Evolutionary conservation across 2,797 vertebrate species (phyloP).

Genomic region (Streptopelia turtur): DNA sequence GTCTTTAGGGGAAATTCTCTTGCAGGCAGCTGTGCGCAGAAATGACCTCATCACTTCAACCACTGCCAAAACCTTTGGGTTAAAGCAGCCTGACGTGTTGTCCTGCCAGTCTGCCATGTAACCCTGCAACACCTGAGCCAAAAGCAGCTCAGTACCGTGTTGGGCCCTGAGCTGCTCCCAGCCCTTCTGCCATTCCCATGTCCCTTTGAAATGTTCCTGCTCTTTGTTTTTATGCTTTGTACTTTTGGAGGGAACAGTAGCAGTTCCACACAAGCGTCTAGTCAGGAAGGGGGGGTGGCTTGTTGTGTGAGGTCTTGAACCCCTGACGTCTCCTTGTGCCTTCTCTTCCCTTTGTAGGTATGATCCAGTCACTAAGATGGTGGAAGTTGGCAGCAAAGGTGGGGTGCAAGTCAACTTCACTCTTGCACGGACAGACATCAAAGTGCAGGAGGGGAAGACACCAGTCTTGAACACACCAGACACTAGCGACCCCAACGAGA

Average conservation of each 20-base stretch:
- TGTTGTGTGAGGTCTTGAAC: not conserved
- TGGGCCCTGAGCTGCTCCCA: not conserved
- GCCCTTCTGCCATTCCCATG: not conserved
- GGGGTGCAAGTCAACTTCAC: slow-evolving; percentile 90
- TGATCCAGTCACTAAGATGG: slow-evolving; percentile 81
- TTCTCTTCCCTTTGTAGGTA: slow-evolving; percentile 81
- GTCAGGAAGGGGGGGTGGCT: not conserved
- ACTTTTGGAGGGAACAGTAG: not conserved
- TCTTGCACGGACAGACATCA: slow-evolving; percentile 77
- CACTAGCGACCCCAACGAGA: slow-evolving; percentile 80
- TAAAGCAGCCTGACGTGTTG: not conserved
- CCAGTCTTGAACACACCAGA: slow-evolving; percentile 66
- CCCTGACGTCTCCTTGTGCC: not conserved
- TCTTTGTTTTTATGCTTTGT: not conserved
- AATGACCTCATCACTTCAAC: not conserved
- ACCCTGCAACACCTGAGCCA: not conserved
- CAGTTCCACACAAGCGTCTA: not conserved
- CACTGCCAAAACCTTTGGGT: not conserved
- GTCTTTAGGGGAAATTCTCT: not conserved
- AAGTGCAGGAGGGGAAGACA: slow-evolving; percentile 72
- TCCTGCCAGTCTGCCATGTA: not conserved
- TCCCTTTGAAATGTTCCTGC: not conserved
- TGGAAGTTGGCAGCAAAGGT: slow-evolving; percentile 82
- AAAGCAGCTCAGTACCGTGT: not conserved
- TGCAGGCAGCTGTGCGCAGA: not conserved